phyloP scores from a whole-genome alignment of 1,140 invertebrate genomes.

The Grapholita molesta region DNA sequence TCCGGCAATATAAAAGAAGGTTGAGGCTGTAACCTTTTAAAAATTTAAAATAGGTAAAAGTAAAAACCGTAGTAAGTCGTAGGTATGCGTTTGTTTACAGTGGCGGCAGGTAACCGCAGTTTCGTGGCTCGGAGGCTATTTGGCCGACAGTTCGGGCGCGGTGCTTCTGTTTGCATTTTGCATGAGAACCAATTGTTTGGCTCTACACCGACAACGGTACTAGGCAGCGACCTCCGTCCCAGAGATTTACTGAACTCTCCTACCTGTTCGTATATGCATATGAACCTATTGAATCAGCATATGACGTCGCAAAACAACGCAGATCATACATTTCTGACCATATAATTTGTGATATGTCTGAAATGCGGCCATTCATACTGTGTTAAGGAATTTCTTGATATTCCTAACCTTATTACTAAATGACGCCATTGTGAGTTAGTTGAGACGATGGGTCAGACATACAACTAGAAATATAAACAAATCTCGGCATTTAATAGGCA shows the following conservation, averaged over 20 bases:
- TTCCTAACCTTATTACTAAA: no score
- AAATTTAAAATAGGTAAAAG: slow-evolving; percentile 29
- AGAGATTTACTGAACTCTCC: slow-evolving; percentile 18
- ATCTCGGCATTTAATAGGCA: no score
- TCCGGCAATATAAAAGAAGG: slow-evolving; percentile 13
- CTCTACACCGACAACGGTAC: slow-evolving; percentile 27
- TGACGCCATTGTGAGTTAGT: no score
- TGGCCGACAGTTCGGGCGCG: slow-evolving; percentile 16
- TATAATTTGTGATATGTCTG: no score
- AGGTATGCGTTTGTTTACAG: slow-evolving; percentile 32
- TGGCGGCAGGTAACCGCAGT: slow-evolving; percentile 30
- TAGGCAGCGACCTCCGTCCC: background rate
- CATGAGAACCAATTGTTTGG: slow-evolving; percentile 42
- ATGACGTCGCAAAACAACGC: no score
- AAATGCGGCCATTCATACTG: no score
- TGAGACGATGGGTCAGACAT: no score
- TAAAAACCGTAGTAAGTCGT: slow-evolving; percentile 21
- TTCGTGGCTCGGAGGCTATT: slow-evolving; percentile 27
- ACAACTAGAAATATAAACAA: no score
- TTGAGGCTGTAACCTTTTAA: slow-evolving; percentile 18
- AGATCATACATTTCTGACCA: no score
- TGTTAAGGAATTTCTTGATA: no score
- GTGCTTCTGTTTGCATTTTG: slow-evolving; percentile 43
- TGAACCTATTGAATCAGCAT: background rate
- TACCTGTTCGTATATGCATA: background rate